Conservation (phyloP, 2,888 invertebrate species). For the Rhogogaster chlorosoma region DNA sequence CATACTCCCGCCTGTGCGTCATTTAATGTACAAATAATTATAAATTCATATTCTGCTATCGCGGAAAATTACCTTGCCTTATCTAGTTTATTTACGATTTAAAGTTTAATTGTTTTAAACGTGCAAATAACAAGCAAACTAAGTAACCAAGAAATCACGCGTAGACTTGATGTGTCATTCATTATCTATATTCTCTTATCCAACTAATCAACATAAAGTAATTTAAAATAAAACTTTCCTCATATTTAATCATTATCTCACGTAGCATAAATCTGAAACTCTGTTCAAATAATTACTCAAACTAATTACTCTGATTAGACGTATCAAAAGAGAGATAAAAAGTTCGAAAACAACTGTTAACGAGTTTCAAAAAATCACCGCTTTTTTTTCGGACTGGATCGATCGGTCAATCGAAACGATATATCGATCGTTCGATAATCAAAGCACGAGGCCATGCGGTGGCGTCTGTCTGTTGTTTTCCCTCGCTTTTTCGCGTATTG, state of each 20-base stretch:
- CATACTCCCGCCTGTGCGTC: not conserved
- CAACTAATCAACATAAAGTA: not conserved
- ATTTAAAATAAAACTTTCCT: not conserved
- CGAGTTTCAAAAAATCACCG: not conserved
- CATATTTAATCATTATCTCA: not conserved
- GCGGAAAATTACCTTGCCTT: slow-evolving; percentile 4
- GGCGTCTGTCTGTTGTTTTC: slow-evolving; percentile 11
- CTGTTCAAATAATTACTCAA: not conserved
- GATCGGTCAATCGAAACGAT: not conserved
- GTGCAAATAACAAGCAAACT: slow-evolving; percentile 6
- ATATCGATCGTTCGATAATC: not conserved
- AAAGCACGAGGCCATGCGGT: not conserved
- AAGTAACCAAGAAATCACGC: slow-evolving; percentile 16
- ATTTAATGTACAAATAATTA: slow-evolving; percentile 18
- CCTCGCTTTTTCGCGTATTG: not conserved
- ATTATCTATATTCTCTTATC: not conserved
- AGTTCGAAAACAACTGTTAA: not conserved
- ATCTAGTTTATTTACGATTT: slow-evolving; percentile 35
- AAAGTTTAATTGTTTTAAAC: slow-evolving; percentile 2
- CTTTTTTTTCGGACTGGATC: not conserved
- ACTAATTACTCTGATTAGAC: not conserved
- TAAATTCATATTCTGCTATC: slow-evolving; percentile 18
- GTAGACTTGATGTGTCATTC: slow-evolving; percentile 1
- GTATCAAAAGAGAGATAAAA: not conserved
- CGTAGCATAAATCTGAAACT: not conserved